Percentiles rank a stretch among this genome's conserved stretches.
These are phyloP conservation scores for Drosophila miranda DNA, from an alignment of 1,140 invertebrate species.

Conservation along the genomic window DNA sequence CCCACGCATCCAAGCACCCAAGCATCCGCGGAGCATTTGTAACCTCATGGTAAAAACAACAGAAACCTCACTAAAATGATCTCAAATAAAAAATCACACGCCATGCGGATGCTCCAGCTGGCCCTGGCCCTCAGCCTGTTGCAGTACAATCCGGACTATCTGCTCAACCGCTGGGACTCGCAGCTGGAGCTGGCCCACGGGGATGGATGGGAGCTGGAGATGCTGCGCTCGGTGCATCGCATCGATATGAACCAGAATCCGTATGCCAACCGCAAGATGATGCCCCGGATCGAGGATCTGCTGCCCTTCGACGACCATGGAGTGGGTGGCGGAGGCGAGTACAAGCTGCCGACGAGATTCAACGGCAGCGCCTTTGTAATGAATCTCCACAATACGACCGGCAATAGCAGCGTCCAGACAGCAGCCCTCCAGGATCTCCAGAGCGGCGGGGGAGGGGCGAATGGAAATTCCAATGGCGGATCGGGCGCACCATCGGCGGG, in stretches of 20 bases:
- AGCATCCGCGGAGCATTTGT: slow-evolving; percentile 20
- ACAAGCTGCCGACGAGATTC: slow-evolving; percentile 71
- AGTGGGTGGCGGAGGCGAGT: slow-evolving; percentile 30
- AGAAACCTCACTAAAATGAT: slow-evolving; percentile 83
- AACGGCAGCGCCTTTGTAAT: slow-evolving; percentile 85
- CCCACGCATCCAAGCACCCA: slow-evolving; percentile 46
- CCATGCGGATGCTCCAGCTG: slow-evolving; percentile 89
- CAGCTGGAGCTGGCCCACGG: slow-evolving; percentile 85
- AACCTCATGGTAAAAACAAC: slow-evolving; percentile 30
- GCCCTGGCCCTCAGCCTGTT: slow-evolving; percentile 89
- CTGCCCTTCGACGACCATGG: slow-evolving; percentile 82
- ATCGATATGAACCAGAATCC: slow-evolving; percentile 83
- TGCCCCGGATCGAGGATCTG: slow-evolving; percentile 86
- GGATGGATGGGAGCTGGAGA: slow-evolving; percentile 84
- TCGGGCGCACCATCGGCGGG: slow-evolving; percentile 20
- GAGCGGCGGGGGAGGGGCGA: slow-evolving; percentile 28
- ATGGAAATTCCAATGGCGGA: slow-evolving; percentile 6
- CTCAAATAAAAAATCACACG: slow-evolving; percentile 87
- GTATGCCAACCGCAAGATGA: slow-evolving; percentile 88
- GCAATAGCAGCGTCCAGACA: slow-evolving; percentile 73
- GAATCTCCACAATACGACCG: slow-evolving; percentile 82
- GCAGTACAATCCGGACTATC: slow-evolving; percentile 87
- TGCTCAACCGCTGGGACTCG: slow-evolving; percentile 75
- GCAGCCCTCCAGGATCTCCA: slow-evolving; percentile 73
- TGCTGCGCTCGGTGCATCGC: slow-evolving; percentile 83